Evolutionary conservation across 2,797 vertebrate species (phyloP), one percentile per base, ranked within the genome.

Genomic region (Morus bassanus): DNA sequence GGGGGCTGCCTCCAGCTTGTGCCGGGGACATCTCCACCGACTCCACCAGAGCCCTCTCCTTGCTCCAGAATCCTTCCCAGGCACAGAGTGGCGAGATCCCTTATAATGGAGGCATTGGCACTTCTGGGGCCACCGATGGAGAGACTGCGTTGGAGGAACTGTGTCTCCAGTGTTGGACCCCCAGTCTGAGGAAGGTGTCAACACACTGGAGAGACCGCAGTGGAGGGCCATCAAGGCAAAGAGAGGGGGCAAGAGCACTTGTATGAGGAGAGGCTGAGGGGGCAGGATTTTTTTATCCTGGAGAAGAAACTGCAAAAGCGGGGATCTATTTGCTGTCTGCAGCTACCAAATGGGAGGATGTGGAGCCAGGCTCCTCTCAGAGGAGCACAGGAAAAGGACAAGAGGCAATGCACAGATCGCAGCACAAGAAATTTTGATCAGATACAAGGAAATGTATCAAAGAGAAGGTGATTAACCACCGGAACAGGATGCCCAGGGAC

Each of bases 1-100:
- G 21, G 33, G 24, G 28, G 6, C 37, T 75, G 31, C 35, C 48
- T 68, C 41, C 35, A 63, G 8, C 15, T 48, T 69, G 33, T 25
- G 17, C 50, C 2, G 4, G 27, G 37, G 37, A 21, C 43, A 75
- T 7, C 11, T 64, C 43, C 30, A 75, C 16, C 3, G 2, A 10
- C 30, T 77, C 37, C 35, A 63, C 17, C 27, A 89, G 35, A 31
- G 18, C 16, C 41, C 17, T 51, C 18, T 23, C 21, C 48, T 88
- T 48, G 14, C 18, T 23, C 15, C 75, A 57, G 68, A 28, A 69
- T 41, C 25, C 16, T 80, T 41, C 45, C 37, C n/a, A 46, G 50
- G 22, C 46, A 37, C 3, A 3, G 24, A 19, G 11, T 28, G 15
- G 10, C 0, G 0, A 67, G 46, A 50, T 45, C 18, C 8, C 53